A percentile compares a stretch with the other conserved stretches of the same genome.
phyloP scores from a whole-genome alignment of 2,888 invertebrate genomes.

The Cyclophora albipunctata region DNA sequence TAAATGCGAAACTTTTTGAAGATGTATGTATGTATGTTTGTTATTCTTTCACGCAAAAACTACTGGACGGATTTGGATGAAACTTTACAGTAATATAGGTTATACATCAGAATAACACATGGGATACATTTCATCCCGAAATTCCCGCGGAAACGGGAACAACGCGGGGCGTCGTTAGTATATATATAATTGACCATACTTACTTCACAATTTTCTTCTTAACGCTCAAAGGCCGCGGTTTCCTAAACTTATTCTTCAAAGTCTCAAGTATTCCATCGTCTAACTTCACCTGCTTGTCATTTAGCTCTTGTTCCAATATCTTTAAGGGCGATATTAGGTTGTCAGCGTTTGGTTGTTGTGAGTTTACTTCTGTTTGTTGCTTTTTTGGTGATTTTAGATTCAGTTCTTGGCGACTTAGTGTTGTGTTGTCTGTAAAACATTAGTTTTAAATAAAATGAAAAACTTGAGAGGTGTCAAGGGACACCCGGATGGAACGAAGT shows the following conservation, averaged over 20 bases:
- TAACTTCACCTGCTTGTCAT: constrained; percentile 24
- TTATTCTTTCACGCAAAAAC: no score
- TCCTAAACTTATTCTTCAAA: constrained; percentile 32
- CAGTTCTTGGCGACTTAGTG: constrained; percentile 32
- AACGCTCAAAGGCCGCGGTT: constrained; percentile 45
- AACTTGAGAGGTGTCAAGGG: no score
- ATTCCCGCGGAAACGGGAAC: no score
- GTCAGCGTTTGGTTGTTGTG: constrained; percentile 1
- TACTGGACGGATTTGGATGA: no score
- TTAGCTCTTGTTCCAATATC: constrained; percentile 35
- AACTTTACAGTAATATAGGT: no score
- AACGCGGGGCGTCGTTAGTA: no score
- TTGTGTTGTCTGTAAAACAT: constrained; percentile 15
- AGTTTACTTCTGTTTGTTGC: constrained; percentile 10
- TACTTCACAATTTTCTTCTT: constrained; percentile 51
- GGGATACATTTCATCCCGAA: no score
- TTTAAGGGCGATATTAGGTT: constrained; percentile 41
- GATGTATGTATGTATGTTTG: no score
- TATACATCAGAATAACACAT: no score
- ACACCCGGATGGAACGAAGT: no score
- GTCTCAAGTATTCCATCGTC: constrained; percentile 23
- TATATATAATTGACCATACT: constrained; percentile 18
- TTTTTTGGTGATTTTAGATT: constrained; percentile 38
- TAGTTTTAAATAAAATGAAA: not conserved
- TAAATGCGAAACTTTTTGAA: no score